Base-by-base conservation (phyloP, 2,113 vertebrate species). In the Odontesthes bonariensis region DNA sequence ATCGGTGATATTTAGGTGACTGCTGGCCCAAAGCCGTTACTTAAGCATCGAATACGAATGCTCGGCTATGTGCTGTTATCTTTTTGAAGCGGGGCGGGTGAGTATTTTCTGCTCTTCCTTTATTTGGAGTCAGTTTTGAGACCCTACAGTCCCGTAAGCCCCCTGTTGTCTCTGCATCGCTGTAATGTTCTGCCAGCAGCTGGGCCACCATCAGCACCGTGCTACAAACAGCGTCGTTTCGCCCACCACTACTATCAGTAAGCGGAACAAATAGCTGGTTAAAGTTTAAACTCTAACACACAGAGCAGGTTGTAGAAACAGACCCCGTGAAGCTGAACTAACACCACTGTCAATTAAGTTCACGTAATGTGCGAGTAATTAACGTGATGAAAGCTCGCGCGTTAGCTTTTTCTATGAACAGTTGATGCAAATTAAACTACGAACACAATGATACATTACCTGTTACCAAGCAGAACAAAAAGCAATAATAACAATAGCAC, bases 71-170 rank as follows among this genome's bases (percentile, higher is more conserved):
- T 81, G 65, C 67, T 67, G 66, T 22, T 62, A 52, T 86, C 23
- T 59, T 4, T 61, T 23, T 83, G 72, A 88, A 61, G 31, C 4
- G 46, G 69, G 55, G 73, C 80, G 66, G 92, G 92, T 94, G 75
- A 90, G 90, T 84, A 52, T 27, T 33, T 44, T n/a, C 42, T 52
- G 70, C 38, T 69, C 1, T 69, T 13, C 12, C 65, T 76, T 76
- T 62, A 22, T 58, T 64, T 75, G 2, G 33, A 58, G 10, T 69
- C 20, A 8, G 6, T 72, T 38, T 55, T 40, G 31, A 57, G 16
- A 52, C 10, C 60, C 33, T 56, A 47, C 22, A 38, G 23, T 40
- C 13, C 49, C 33, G 22, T 32, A n/a, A 47, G 16, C 13, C 46
- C 73, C 23, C 33, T 68, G 17, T 31, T 23, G 20, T 55, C 33